These are phyloP conservation scores for Acanthosepion esculentum DNA, from an alignment of 2,888 invertebrate species.

Conservation along the genomic window DNA sequence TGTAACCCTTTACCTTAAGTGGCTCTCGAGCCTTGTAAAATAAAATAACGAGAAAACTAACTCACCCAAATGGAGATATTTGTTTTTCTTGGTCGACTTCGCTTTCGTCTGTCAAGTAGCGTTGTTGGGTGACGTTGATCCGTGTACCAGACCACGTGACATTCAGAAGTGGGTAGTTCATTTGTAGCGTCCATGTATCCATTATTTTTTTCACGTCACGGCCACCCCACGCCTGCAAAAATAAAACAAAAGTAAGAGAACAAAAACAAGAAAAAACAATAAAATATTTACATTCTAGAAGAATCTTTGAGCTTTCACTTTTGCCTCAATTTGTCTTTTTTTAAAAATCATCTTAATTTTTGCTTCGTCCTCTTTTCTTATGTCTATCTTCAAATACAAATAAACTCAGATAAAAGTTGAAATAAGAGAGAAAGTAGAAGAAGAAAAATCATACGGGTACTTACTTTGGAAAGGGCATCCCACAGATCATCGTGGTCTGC, in stretches of 20 bases:
- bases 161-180: constrained; percentile 53
- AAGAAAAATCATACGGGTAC: neutral
- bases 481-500: constrained; percentile 81
- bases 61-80: constrained; percentile 47
- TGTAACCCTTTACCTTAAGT: too few species aligned
- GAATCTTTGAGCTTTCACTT: too few species aligned
- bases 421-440: too few species aligned
- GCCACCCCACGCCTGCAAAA: neutral
- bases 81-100: constrained; percentile 8
- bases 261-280: neutral
- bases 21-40: too few species aligned
- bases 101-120: constrained; percentile 48
- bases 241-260: neutral
- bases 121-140: constrained; percentile 51
- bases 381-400: too few species aligned
- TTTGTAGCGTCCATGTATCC: constrained; percentile 55
- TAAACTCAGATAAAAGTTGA: too few species aligned
- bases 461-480: constrained; percentile 81
- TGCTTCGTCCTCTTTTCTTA: too few species aligned
- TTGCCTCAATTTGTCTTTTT: too few species aligned
- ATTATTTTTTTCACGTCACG: constrained; percentile 48
- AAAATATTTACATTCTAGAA: too few species aligned
- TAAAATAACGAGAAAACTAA: neutral
- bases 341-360: too few species aligned
- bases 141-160: constrained; percentile 37